Base-by-base conservation (phyloP, 1,140 invertebrate species). In the Formica exsecta region DNA sequence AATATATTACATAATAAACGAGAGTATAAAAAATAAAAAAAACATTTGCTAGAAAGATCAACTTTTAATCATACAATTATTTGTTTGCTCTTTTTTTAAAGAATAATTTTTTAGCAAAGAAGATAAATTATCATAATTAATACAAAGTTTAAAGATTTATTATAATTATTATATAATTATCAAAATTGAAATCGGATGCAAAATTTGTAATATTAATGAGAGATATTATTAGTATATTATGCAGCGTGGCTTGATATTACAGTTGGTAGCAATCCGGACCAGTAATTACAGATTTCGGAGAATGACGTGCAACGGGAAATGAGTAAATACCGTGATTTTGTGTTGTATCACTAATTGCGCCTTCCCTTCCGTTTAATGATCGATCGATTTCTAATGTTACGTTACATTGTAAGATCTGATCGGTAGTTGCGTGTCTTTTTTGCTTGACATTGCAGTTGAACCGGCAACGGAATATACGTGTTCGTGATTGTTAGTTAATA, bases 371-470 rank as follows among this genome's bases (percentile, higher is more conserved):
- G 68, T 74, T 73, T 81, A 76, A 80, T 41, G n/a, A 80, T 5
- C 19, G 61, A 44, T 13, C 74, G 83, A 80, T 80, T 81, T 85
- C 73, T 65, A 81, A 66, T 80, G 59, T 85, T 85, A 66, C 22
- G 77, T 76, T 80, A 77, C 32, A 59, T 62, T 70, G 41, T 38
- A 29, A 65, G 61, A 68, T 85, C 44, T n/a, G 44, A 68, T 41
- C 29, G 44, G 19, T 32, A 44, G 68, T 83, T 74, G 48, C 68
- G 65, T 59, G 57, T 73, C n/a, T 36, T 44, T 61, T 29, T 83
- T 83, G 13, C 54, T 59, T 73, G 59, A 38, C 25, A 2, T 7
- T 73, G 64, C 54, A 44, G 22, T 9, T 38, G 13, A 68, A 80
- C 48, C 32, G 44, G 44, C 44, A 51, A 41, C 62, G 44, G 16